Percentiles rank a stretch among this genome's conserved stretches.
Conservation (phyloP, 2,113 vertebrate genomes). For the Eublepharis macularius region DNA sequence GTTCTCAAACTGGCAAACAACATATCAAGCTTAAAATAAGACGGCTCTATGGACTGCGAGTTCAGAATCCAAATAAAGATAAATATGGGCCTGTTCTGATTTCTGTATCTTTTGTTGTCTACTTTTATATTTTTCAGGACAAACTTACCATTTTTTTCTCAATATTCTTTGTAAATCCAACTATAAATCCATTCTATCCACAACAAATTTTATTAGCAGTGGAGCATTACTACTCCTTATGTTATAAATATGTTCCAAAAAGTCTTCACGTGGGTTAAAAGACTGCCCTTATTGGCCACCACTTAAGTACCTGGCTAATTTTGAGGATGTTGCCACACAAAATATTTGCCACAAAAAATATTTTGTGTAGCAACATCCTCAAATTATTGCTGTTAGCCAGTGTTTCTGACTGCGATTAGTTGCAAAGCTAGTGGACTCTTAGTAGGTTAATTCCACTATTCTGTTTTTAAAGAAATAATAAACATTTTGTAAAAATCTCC, state of each 20-base stretch:
- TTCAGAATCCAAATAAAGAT: neutral
- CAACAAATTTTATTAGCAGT: constrained; percentile 39
- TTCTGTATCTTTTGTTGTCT: neutral
- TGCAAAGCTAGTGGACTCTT: constrained; percentile 25
- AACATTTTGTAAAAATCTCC: neutral
- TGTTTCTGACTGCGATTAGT: neutral
- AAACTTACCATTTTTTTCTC: neutral
- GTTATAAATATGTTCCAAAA: constrained; percentile 62
- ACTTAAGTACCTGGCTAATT: constrained; percentile 63
- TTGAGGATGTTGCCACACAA: constrained; percentile 64
- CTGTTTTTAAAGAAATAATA: neutral
- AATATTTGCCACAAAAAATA: constrained; percentile 57
- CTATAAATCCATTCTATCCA: constrained; percentile 37
- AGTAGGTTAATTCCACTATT: neutral
- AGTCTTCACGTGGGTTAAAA: constrained; percentile 51
- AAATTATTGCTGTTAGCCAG: constrained; percentile 29
- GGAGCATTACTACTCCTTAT: neutral
- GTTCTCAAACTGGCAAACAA: neutral
- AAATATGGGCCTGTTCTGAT: neutral
- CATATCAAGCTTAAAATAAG: neutral
- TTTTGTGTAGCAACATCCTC: constrained; percentile 55
- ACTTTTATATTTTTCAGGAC: neutral
- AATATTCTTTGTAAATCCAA: constrained; percentile 48
- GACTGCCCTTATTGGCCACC: constrained; percentile 56
- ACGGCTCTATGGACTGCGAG: neutral